Conservation (phyloP, 2,888 invertebrate genomes). For the Eristalis pertinax region DNA sequence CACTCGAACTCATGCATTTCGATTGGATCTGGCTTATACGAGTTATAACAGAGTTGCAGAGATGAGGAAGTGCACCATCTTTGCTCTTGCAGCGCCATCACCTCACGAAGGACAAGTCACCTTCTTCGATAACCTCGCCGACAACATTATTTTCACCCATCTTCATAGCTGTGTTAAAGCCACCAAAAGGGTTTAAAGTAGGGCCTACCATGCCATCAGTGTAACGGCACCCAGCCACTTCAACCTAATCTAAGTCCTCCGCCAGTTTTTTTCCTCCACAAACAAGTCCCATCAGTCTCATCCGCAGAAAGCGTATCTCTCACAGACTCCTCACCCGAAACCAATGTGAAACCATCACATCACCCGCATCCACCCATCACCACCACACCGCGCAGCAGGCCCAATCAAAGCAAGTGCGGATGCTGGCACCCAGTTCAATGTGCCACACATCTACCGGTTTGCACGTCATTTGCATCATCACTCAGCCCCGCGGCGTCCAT, state of each 20-base stretch:
- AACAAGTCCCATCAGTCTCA: not conserved
- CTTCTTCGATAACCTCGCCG: too few species aligned
- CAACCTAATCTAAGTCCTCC: not conserved
- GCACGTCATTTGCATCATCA: slow-evolving; percentile 42
- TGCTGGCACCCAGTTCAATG: slow-evolving; percentile 10
- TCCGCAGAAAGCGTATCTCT: not conserved
- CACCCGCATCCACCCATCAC: not conserved
- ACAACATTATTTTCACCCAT: too few species aligned
- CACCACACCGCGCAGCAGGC: not conserved
- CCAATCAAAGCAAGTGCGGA: slow-evolving; percentile 14
- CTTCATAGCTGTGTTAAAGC: too few species aligned
- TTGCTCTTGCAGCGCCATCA: too few species aligned
- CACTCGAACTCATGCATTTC: too few species aligned
- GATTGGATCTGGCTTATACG: too few species aligned
- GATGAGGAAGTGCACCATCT: too few species aligned
- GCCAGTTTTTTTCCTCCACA: not conserved
- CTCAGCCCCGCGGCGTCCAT: not conserved
- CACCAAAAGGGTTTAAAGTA: too few species aligned
- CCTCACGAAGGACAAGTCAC: too few species aligned
- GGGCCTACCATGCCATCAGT: too few species aligned
- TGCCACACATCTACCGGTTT: slow-evolving; percentile 23
- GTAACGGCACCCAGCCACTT: not conserved
- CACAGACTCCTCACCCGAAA: not conserved
- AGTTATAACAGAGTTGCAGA: too few species aligned
- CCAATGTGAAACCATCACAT: not conserved